Evolutionary conservation across 1,140 invertebrate species (phyloP), one percentile per base, ranked within the genome.

Genomic region (Pseudomyrmex gracilis): DNA sequence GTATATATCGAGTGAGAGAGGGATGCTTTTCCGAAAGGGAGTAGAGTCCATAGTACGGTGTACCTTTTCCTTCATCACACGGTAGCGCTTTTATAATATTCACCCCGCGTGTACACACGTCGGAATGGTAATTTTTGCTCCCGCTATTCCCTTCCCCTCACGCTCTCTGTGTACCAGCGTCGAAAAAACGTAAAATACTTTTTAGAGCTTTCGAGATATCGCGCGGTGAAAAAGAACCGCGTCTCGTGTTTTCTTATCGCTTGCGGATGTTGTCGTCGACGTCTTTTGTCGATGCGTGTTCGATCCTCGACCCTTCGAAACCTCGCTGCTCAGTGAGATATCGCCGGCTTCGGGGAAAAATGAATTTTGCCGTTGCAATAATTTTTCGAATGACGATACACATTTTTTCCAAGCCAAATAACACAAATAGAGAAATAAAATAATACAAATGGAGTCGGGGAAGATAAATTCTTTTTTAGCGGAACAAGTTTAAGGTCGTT

Each of bases 71-170:
- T 80, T 84, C 66, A 66, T 77, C 63, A 80, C 63, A 80, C 47
- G 51, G 12, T 63, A 58, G 47, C 63, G 90, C 90, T 91, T 92
- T 92, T 92, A 92, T 92, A 92, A 92, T 93, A 93, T 93, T 93
- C 91, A 92, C 90, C 90, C 91, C 70, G 24, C 60, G 82, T 77
- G 85, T 87, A 88, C 85, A 87, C 87, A 87, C 64, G 51, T 51
- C 58, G 22, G 15, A 34, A 58, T 55, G 61, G 58, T 82, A 85
- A 85, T 85, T 85, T 87, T 70, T 34, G 22, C 66, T 17, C 60
- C 24, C 17, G 71, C 15, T 34, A 5, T 34, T 34, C 51, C 47
- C 45, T 57, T 61, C 58, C 43, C 5, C 20, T 63, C 12, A 53
- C 7, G 45, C n/a, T 43, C n/a, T 58, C 3, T n/a, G 34, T 67